Conservation (phyloP, 1,140 invertebrate species). For the Anadara kagoshimensis region DNA sequence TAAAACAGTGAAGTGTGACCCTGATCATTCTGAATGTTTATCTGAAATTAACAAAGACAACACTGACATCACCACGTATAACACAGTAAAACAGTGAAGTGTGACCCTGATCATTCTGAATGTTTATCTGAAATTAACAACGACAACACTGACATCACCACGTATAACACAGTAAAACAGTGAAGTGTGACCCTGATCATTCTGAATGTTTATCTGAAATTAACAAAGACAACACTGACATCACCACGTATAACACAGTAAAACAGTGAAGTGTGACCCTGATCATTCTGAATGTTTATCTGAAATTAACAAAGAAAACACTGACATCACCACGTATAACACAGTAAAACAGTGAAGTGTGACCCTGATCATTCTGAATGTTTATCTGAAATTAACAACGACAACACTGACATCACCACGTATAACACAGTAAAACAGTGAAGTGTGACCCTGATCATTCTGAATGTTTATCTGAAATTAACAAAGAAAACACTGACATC, state of each 20-base stretch:
- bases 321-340: too few relatives aligned
- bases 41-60: slow-evolving; percentile 35
- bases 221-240: background rate
- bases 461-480: too few relatives aligned
- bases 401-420: too few relatives aligned
- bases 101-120: slow-evolving; percentile 43
- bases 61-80: too few relatives aligned
- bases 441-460: too few relatives aligned
- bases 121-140: slow-evolving; percentile 54
- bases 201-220: slow-evolving; percentile 61
- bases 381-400: too few relatives aligned
- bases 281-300: slow-evolving; percentile 59
- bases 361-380: too few relatives aligned
- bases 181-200: slow-evolving; percentile 26
- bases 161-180: slow-evolving; percentile 44
- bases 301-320: slow-evolving; percentile 25
- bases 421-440: too few relatives aligned
- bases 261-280: slow-evolving; percentile 42
- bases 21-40: slow-evolving; percentile 57
- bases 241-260: slow-evolving; percentile 11
- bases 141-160: background rate
- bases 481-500: too few relatives aligned
- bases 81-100: slow-evolving; percentile 49
- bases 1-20: slow-evolving; percentile 65
- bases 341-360: too few relatives aligned